Percentiles rank a stretch among this genome's conserved stretches.
phyloP scores from a whole-genome alignment of 2,113 vertebrate genomes.

The Spea multiplicata region DNA sequence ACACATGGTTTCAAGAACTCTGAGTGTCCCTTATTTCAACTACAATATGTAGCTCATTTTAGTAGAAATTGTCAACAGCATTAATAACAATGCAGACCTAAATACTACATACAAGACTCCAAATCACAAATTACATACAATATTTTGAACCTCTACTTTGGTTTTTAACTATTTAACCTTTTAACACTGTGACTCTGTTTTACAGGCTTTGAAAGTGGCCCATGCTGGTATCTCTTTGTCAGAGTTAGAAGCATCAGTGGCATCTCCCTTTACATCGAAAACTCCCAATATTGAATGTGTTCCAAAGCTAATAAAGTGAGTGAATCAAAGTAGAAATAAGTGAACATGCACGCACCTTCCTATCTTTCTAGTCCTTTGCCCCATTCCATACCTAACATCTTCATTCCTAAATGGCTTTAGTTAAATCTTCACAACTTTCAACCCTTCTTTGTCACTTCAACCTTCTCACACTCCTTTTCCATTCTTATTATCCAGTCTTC shows the following conservation, averaged over 20 bases:
- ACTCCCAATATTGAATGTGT: conserved; percentile 68
- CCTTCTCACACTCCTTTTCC: no score
- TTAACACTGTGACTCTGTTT: conserved; percentile 41
- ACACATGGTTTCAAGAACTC: no score
- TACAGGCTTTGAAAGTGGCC: conserved; percentile 75
- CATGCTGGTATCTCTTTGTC: conserved; percentile 74
- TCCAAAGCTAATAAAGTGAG: conserved; percentile 68
- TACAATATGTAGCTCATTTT: no score
- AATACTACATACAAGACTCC: not conserved
- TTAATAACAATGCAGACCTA: not conserved
- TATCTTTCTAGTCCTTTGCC: no score
- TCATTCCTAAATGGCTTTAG: no score
- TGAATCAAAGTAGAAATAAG: not conserved
- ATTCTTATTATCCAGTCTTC: no score
- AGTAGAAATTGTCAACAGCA: no score
- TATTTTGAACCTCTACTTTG: not conserved
- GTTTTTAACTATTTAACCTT: not conserved
- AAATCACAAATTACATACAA: not conserved
- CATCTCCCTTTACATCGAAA: conserved; percentile 73
- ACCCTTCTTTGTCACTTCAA: no score
- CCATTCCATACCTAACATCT: no score
- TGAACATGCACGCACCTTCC: not conserved
- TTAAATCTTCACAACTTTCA: no score
- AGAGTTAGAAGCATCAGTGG: conserved; percentile 73
- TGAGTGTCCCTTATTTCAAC: no score